phyloP scores from a whole-genome alignment of 1,140 invertebrate genomes.

The Homalodisca vitripennis region DNA sequence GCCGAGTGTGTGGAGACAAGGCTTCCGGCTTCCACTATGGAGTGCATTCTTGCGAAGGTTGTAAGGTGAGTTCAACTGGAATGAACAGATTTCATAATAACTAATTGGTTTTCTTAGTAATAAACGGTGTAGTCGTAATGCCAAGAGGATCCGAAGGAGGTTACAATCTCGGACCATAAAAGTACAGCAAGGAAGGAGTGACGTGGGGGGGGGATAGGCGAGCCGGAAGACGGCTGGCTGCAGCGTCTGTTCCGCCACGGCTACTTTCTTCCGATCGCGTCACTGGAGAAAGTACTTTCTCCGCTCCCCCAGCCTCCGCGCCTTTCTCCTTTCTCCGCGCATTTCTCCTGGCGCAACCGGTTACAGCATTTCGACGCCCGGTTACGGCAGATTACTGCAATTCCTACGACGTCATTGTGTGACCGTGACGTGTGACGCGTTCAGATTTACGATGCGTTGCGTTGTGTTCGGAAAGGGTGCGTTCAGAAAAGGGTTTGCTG shows the following conservation, averaged over 20 bases:
- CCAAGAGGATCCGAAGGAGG: background rate
- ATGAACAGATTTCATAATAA: too few relatives aligned
- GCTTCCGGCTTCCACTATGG: slow-evolving; percentile 99
- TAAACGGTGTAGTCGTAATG: background rate
- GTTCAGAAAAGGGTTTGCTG: too few relatives aligned
- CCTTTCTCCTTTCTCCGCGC: slow-evolving; percentile 30
- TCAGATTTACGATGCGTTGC: too few relatives aligned
- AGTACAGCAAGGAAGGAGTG: slow-evolving; percentile 1
- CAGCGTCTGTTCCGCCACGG: slow-evolving; percentile 23
- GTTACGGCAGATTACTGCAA: too few relatives aligned
- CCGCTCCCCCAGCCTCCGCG: background rate
- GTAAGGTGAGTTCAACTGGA: slow-evolving; percentile 97
- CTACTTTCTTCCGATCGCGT: slow-evolving; percentile 33
- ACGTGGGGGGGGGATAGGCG: too few relatives aligned
- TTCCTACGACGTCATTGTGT: too few relatives aligned
- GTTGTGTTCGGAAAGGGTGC: too few relatives aligned
- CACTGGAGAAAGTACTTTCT: slow-evolving; percentile 32
- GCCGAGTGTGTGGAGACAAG: slow-evolving; percentile 98
- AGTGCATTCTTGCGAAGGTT: slow-evolving; percentile 98
- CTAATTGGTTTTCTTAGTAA: too few relatives aligned
- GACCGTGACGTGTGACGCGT: too few relatives aligned
- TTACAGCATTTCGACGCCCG: too few relatives aligned
- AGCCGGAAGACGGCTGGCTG: slow-evolving; percentile 5
- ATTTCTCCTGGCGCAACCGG: slow-evolving; percentile 19
- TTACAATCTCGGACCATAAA: background rate